Evolutionary conservation across 2,797 vertebrate genomes (phyloP), one percentile per base, ranked within the genome.

Genomic region (Pseudochirops corinnae): DNA sequence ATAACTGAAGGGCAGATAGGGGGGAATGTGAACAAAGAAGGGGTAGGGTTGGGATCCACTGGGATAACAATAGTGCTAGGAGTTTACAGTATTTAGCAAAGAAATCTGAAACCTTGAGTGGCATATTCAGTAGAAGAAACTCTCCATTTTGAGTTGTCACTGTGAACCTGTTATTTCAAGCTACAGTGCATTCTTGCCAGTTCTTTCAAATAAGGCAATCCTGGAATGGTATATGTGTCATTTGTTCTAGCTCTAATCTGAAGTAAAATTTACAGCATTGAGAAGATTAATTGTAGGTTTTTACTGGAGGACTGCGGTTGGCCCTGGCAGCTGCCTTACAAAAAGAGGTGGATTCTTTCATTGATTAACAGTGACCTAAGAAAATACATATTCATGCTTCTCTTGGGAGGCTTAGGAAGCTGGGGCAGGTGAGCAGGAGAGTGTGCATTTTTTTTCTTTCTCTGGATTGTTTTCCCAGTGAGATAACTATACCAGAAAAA

Each of bases 201-300:
- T 97, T 92, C 97, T 96, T 97, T 94, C 95, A 98, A 98, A 93
- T 98, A 92, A 96, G 96, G 96, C 96, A 97, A 74, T 95, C 94
- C 97, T 98, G 96, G 97, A 97, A 98, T 96, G 98, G 98, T 98
- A 96, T 96, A 97, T 95, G 94, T 97, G 93, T 94, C 97, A 98
- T 98, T 98, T 98, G 96, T 96, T 98, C 39, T 95, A 97, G 94
- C 95, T 97, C 96, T 94, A 1, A 94, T 98, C 95, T 97, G 56
- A 98, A 98, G 97, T 98, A 97, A 97, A 96, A 92, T 98, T 98
- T 98, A 96, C 97, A 96, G 96, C 5, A 6, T 98, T 98, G 97
- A 96, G 95, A 96, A 91, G 95, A 98, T 95, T 97, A 98, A 98
- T 98, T 97, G 97, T 96, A 98, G 95, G 91, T 97, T 96, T 53